Evolutionary conservation across 35 echinoderm and acorn worm genomes (phyloP).

Genomic region (Eucidaris tribuloides): DNA sequence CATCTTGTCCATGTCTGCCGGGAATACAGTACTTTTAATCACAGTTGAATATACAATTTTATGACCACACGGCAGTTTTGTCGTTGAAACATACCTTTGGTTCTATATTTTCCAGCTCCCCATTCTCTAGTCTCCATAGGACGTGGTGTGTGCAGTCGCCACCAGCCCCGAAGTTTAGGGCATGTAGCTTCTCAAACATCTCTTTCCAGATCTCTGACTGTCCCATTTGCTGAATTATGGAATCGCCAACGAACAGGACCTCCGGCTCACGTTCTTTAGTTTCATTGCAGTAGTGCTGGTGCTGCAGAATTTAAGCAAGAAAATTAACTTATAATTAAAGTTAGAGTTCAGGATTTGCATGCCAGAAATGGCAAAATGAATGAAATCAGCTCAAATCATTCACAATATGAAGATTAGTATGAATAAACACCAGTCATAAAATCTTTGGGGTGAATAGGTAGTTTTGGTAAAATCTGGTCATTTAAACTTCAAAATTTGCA

Average conservation of each 20-base stretch:
- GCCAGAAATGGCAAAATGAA: neutral
- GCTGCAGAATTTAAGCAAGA: constrained; percentile 46
- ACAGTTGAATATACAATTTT: neutral
- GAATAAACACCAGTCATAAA: neutral
- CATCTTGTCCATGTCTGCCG: no score
- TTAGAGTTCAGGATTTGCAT: neutral
- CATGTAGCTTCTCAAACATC: constrained; percentile 70
- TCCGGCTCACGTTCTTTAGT: constrained; percentile 80
- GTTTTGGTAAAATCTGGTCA: no score
- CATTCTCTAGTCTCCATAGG: constrained; percentile 91
- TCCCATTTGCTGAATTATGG: constrained; percentile 67
- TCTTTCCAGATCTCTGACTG: constrained; percentile 79
- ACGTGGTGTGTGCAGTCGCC: constrained; percentile 86
- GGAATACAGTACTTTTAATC: no score
- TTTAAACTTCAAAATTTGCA: no score
- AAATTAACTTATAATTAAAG: neutral
- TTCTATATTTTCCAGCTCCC: constrained; percentile 76
- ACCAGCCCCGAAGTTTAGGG: constrained; percentile 90
- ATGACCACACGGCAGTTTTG: neutral
- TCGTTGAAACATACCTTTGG: constrained; percentile 57
- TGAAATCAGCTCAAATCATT: neutral
- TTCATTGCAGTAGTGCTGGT: constrained; percentile 58
- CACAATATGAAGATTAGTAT: neutral
- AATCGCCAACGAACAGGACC: constrained; percentile 92
- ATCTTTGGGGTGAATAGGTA: neutral